Evolutionary conservation across 2,113 vertebrate species (phyloP), one percentile per base, ranked within the genome.

Genomic region (Dendrocopos noguchii): DNA sequence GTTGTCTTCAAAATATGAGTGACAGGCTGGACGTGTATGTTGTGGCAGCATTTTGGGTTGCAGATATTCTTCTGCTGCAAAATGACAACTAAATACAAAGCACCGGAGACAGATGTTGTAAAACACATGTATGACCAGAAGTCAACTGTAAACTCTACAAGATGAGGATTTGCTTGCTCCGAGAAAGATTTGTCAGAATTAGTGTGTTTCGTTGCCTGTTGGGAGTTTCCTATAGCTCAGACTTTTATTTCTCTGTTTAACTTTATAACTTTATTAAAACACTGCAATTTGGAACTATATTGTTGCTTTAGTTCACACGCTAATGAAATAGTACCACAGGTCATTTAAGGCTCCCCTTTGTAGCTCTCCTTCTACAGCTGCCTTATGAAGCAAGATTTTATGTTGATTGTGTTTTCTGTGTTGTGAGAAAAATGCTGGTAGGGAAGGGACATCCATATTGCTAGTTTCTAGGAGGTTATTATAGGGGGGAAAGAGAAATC

Each of bases 51-150:
- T 95, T 94, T 96, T 50, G 93, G 89, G 90, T 89, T 85, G 84
- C 93, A 91, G 92, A 91, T 95, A 88, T 74, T 96, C 87, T 96
- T 78, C 84, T 95, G 88, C 91, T 96, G 67, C 61, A 83, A 94
- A 96, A 96, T 64, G 83, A 86, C 90, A 92, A 93, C 87, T 95
- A 96, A 96, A 94, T 87, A 92, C 93, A 94, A 96, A 97, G 92
- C 92, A 91, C 50, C 89, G 89, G 83, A 93, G 22, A 64, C 0
- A 25, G 22, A 28, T 27, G 34, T 28, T 84, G 74, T 94, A 71
- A 85, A 92, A 53, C 18, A 56, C 90, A 84, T 70, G 44, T 73
- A 71, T 95, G 93, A 93, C 94, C 87, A 93, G 85, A 95, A 96
- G 92, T 96, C 96, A 70, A 10, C 46, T 87, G 92, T 94, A 95